Conservation (phyloP, 2,797 vertebrate species). For the Chloroceryle inda region DNA sequence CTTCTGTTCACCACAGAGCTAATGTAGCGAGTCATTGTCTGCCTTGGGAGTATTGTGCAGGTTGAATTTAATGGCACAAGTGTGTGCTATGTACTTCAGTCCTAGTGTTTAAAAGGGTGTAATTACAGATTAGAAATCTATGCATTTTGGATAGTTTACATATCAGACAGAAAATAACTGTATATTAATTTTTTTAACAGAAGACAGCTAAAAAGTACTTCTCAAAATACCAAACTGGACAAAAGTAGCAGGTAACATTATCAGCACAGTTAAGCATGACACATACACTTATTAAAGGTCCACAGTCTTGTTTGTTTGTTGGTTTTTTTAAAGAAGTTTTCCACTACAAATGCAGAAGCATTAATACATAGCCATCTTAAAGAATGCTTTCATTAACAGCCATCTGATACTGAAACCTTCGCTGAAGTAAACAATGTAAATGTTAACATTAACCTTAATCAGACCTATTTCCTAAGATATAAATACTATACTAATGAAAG, state of each 20-base stretch:
- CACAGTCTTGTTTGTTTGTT: background rate
- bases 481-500: slow-evolving; percentile 77
- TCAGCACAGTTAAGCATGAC: background rate
- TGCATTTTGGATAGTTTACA: background rate
- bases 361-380: background rate
- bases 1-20: slow-evolving; percentile 91
- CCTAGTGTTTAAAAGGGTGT: slow-evolving; percentile 65
- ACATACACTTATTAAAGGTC: background rate
- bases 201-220: background rate
- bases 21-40: slow-evolving; percentile 96
- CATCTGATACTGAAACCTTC: background rate
- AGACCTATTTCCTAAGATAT: slow-evolving; percentile 59
- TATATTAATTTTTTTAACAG: background rate
- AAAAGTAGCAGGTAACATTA: background rate
- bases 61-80: slow-evolving; percentile 92
- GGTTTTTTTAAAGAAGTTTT: background rate
- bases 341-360: background rate
- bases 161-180: slow-evolving; percentile 42
- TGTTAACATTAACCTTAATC: slow-evolving; percentile 57
- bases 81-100: slow-evolving; percentile 86
- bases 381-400: slow-evolving; percentile 7
- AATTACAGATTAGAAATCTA: slow-evolving; percentile 12
- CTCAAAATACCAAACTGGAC: background rate
- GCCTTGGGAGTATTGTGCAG: slow-evolving; percentile 88
- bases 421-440: slow-evolving; percentile 41